Evolutionary conservation across 2,888 invertebrate species (phyloP).

Genomic region (Drosophila infuscata): DNA sequence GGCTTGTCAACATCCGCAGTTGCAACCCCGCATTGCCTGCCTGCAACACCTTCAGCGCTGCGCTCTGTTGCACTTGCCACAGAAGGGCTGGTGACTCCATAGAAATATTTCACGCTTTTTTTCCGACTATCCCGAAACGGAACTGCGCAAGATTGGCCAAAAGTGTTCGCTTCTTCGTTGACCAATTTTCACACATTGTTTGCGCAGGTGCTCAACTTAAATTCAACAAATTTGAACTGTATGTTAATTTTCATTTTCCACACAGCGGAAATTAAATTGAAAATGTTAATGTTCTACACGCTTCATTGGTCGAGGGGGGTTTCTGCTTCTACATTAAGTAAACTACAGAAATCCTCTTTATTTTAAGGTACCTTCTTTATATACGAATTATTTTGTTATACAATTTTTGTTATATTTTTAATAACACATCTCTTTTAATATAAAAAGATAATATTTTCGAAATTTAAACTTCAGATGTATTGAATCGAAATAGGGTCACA

Average conservation of each 20-base stretch:
- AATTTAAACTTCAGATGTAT: not conserved
- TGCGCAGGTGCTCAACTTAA: conserved; percentile 55
- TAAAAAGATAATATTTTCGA: not conserved
- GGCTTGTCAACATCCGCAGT: conserved; percentile 19
- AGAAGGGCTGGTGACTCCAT: conserved; percentile 33
- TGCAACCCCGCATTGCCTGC: conserved; percentile 45
- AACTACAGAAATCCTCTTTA: not conserved
- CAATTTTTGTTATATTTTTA: not conserved
- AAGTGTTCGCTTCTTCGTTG: conserved; percentile 42
- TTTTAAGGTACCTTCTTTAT: too few relatives aligned
- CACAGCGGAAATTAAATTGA: conserved; percentile 53
- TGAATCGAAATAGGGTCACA: too few relatives aligned
- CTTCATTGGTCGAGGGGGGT: conserved; percentile 25
- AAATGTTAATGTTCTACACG: conserved; percentile 15
- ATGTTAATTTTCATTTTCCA: conserved; percentile 54
- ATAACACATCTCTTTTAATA: not conserved
- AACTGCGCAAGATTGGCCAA: conserved; percentile 73
- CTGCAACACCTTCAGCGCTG: conserved; percentile 45
- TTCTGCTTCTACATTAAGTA: not conserved
- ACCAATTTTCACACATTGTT: conserved; percentile 71
- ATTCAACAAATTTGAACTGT: conserved; percentile 33
- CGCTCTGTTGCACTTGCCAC: conserved; percentile 58
- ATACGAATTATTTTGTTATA: too few relatives aligned
- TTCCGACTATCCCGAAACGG: conserved; percentile 43
- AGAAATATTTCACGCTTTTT: conserved; percentile 47